A percentile compares a stretch with the other conserved stretches of the same genome.
Conservation (phyloP, 1,140 invertebrate genomes). For the Phenacoccus solenopsis region DNA sequence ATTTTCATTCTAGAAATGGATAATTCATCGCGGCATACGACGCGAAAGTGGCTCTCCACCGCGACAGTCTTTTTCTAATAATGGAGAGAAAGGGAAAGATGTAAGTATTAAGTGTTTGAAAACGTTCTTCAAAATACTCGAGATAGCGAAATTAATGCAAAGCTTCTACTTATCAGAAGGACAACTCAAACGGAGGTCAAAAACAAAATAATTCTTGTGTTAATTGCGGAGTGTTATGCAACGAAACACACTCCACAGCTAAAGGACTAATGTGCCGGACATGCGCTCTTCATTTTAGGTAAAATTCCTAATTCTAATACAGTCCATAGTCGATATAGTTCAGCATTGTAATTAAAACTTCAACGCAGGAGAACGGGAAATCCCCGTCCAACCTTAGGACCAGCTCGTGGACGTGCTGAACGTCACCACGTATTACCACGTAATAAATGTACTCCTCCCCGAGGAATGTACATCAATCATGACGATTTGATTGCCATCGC, state of each 20-base stretch:
- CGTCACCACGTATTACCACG: slow-evolving; percentile 40
- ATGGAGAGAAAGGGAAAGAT: slow-evolving; percentile 24
- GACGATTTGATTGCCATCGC: slow-evolving; percentile 86
- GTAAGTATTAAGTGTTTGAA: slow-evolving; percentile 20
- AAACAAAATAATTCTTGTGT: slow-evolving; percentile 42
- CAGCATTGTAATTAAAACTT: too few species aligned
- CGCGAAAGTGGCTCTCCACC: slow-evolving; percentile 53
- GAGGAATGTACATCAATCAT: slow-evolving; percentile 93
- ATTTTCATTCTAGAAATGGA: slow-evolving; percentile 56
- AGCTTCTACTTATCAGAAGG: slow-evolving; percentile 27
- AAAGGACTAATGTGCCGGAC: slow-evolving; percentile 65
- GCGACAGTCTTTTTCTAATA: slow-evolving; percentile 24
- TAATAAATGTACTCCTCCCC: slow-evolving; percentile 81
- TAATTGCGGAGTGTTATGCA: slow-evolving; percentile 63
- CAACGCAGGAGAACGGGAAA: slow-evolving; percentile 42
- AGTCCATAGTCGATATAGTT: neutral
- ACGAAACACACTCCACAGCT: slow-evolving; percentile 53
- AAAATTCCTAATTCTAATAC: slow-evolving; percentile 26
- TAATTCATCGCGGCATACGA: slow-evolving; percentile 58
- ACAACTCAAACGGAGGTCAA: slow-evolving; percentile 43
- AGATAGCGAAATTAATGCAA: too few species aligned
- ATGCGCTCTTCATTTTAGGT: slow-evolving; percentile 70
- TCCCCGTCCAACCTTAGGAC: slow-evolving; percentile 40
- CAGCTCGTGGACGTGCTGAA: slow-evolving; percentile 34
- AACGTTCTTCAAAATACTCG: too few species aligned